Evolutionary conservation across 2,888 invertebrate genomes (phyloP).

Genomic region (Ochropleura plecta): DNA sequence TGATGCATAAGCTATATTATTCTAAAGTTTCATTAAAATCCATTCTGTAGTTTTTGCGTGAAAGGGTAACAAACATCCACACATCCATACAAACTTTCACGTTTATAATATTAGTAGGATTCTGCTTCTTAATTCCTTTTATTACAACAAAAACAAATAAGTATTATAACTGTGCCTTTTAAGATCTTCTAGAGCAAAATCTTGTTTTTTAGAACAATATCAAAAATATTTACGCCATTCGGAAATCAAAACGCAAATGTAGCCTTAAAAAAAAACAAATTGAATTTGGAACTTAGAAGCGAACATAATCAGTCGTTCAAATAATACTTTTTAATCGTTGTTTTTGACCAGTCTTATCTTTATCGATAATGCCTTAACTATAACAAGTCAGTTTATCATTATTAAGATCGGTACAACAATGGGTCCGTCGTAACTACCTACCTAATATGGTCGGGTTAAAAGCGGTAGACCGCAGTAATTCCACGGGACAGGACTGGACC

Average conservation of each 20-base stretch:
- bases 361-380: not conserved
- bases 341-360: not conserved
- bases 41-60: too few species aligned
- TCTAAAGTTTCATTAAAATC: too few species aligned
- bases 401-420: not conserved
- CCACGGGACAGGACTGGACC: conserved; percentile 32
- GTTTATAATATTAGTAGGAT: not conserved
- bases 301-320: not conserved
- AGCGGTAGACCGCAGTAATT: conserved; percentile 48
- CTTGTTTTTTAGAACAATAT: too few species aligned
- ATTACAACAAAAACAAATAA: not conserved
- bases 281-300: not conserved
- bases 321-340: not conserved
- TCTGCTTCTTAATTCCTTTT: not conserved
- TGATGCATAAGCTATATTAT: too few species aligned
- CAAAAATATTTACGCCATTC: not conserved
- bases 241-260: not conserved
- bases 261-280: not conserved
- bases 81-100: too few species aligned
- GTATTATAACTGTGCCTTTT: not conserved
- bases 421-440: not conserved
- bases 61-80: too few species aligned
- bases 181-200: not conserved
- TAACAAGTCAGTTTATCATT: conserved; percentile 9
- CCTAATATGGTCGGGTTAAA: conserved; percentile 27